These are phyloP conservation scores for Saccostrea glomerata DNA, from an alignment of 1,140 invertebrate species.

Conservation along the genomic window DNA sequence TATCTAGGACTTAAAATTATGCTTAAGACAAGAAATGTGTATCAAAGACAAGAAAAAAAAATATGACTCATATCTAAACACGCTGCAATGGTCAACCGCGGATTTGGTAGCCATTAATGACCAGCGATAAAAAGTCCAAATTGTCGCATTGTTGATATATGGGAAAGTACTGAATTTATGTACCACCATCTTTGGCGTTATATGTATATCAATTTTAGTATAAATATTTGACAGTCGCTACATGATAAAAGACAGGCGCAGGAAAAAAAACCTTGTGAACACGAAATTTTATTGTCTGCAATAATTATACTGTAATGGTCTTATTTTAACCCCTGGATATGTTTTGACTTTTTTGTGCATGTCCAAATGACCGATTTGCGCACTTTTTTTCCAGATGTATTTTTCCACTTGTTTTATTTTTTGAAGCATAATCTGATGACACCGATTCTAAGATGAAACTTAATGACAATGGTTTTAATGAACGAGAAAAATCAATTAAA, in stretches of 20 bases:
- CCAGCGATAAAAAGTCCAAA: constrained; percentile 20
- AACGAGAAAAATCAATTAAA: constrained; percentile 30
- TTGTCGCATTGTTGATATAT: constrained; percentile 13
- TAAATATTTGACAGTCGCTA: constrained; percentile 38
- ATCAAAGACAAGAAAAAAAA: neutral
- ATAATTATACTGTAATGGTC: constrained; percentile 31
- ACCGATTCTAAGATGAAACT: constrained; percentile 34
- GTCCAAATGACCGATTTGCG: constrained; percentile 15
- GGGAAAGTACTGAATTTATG: constrained; percentile 31
- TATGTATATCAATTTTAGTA: constrained; percentile 37
- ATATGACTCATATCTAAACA: constrained; percentile 5
- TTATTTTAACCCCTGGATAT: constrained; percentile 28
- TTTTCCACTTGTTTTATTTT: neutral
- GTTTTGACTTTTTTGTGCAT: neutral
- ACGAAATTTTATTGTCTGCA: constrained; percentile 34
- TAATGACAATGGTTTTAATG: constrained; percentile 35
- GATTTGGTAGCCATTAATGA: constrained; percentile 32
- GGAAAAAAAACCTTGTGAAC: constrained; percentile 34
- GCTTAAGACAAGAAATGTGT: neutral
- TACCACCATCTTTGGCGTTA: constrained; percentile 3
- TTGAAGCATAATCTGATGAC: neutral
- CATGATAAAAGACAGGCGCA: constrained; percentile 33
- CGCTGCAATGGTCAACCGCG: constrained; percentile 20
- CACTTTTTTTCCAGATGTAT: neutral
- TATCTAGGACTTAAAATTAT: neutral